Percentiles rank a stretch among this genome's conserved stretches.
These are phyloP conservation scores for Neotoxoptera formosana DNA, from an alignment of 1,140 invertebrate species.

Conservation along the genomic window DNA sequence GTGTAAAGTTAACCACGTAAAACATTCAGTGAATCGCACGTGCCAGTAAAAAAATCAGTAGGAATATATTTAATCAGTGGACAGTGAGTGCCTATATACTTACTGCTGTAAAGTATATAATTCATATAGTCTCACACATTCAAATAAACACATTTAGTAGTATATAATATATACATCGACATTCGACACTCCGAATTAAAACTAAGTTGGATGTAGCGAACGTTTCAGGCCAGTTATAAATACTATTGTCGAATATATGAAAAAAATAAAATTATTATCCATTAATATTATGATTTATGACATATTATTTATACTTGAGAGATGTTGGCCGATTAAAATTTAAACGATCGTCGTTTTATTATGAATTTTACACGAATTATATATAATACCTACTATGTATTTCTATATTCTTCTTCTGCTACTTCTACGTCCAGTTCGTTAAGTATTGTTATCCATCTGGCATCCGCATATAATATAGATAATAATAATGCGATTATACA, in stretches of 20 bases:
- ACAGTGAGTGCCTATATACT: no score
- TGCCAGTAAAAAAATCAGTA: not conserved
- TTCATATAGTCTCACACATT: not conserved
- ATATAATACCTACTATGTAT: not conserved
- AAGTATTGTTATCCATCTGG: not conserved
- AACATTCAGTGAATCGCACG: not conserved
- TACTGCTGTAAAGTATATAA: not conserved
- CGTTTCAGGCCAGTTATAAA: not conserved
- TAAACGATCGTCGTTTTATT: not conserved
- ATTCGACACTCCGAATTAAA: not conserved
- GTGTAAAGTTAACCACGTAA: not conserved
- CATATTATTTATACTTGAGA: not conserved
- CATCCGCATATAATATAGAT: not conserved
- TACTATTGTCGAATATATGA: not conserved
- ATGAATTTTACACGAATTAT: not conserved
- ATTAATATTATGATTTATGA: not conserved
- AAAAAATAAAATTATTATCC: not conserved
- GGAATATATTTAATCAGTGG: not conserved
- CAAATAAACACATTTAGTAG: not conserved
- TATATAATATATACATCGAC: not conserved
- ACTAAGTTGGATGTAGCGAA: not conserved
- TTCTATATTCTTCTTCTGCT: not conserved
- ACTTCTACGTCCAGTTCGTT: not conserved
- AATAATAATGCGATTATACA: conserved; percentile 11
- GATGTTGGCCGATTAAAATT: not conserved